These are phyloP conservation scores for Procambarus clarkii DNA, from an alignment of 1,140 invertebrate species.

Conservation along the genomic window DNA sequence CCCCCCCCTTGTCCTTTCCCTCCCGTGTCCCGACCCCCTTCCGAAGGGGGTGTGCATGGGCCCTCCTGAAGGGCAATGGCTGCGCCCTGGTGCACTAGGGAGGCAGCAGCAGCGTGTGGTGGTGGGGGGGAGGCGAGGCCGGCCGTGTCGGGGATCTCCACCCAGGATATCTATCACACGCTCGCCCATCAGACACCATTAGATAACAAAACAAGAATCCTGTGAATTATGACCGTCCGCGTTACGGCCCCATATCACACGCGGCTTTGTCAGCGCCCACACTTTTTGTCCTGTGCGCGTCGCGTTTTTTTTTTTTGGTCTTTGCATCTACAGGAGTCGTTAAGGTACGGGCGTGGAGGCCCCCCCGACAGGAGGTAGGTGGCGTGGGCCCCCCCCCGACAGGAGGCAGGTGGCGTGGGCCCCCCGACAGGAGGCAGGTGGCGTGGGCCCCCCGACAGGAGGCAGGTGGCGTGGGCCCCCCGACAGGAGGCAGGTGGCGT, in stretches of 20 bases:
- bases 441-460: neutral
- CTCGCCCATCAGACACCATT: constrained; percentile 52
- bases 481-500: too few species aligned
- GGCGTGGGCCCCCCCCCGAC: neutral
- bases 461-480: neutral
- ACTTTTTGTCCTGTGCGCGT: neutral
- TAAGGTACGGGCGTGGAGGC: neutral
- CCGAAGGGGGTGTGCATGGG: too few species aligned
- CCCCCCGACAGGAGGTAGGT: neutral
- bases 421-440: neutral
- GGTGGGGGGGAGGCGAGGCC: neutral
- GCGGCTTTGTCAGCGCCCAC: constrained; percentile 53
- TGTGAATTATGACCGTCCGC: constrained; percentile 49
- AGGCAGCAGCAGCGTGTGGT: neutral
- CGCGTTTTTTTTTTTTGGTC: neutral
- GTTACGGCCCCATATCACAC: constrained; percentile 48
- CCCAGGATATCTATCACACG: constrained; percentile 53
- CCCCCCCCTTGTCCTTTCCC: too few species aligned
- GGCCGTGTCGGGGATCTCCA: constrained; percentile 3
- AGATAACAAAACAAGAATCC: constrained; percentile 64
- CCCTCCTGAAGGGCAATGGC: too few species aligned
- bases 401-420: too few species aligned
- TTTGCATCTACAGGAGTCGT: too few species aligned
- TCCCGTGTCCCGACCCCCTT: too few species aligned
- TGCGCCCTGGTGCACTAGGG: neutral